Evolutionary conservation across 2,888 invertebrate genomes (phyloP).

Genomic region (Zaprionus lineosus): DNA sequence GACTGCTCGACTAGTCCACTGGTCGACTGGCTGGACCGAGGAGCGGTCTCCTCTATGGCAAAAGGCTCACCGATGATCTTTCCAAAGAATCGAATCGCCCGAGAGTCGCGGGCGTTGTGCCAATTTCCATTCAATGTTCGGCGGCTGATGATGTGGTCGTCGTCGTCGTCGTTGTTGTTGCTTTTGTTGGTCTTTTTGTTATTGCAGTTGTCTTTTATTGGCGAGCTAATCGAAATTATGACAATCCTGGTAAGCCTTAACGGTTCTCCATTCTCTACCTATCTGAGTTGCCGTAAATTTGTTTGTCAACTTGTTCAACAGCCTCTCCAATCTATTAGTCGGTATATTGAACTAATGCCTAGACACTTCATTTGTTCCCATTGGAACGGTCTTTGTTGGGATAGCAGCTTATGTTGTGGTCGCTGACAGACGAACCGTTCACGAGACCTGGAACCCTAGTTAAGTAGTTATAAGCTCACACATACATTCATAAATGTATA

Average conservation of each 20-base stretch:
- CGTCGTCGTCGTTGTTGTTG: conserved; percentile 36
- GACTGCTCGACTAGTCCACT: too few relatives aligned
- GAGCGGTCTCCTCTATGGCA: conserved; percentile 16
- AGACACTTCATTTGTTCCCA: too few relatives aligned
- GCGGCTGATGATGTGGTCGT: conserved; percentile 14
- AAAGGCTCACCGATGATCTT: conserved; percentile 43
- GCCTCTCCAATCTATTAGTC: conserved; percentile 22
- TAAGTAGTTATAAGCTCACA: too few relatives aligned
- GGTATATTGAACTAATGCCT: neutral
- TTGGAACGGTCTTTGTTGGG: too few relatives aligned
- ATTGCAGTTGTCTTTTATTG: conserved; percentile 52
- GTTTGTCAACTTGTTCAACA: conserved; percentile 74
- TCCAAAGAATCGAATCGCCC: conserved; percentile 13
- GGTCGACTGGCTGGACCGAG: too few relatives aligned
- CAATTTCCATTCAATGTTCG: conserved; percentile 34
- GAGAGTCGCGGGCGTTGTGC: conserved; percentile 72
- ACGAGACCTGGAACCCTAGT: too few relatives aligned
- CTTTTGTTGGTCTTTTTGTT: too few relatives aligned
- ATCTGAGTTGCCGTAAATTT: conserved; percentile 65
- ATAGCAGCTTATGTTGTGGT: too few relatives aligned
- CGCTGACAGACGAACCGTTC: too few relatives aligned
- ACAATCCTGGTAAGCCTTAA: conserved; percentile 62
- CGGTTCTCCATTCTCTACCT: conserved; percentile 49
- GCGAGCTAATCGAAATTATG: conserved; percentile 72
- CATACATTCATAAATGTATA: too few relatives aligned